These are phyloP conservation scores for Sinocyclocheilus rhinocerous DNA, from an alignment of 2,113 vertebrate species.

Conservation along the genomic window DNA sequence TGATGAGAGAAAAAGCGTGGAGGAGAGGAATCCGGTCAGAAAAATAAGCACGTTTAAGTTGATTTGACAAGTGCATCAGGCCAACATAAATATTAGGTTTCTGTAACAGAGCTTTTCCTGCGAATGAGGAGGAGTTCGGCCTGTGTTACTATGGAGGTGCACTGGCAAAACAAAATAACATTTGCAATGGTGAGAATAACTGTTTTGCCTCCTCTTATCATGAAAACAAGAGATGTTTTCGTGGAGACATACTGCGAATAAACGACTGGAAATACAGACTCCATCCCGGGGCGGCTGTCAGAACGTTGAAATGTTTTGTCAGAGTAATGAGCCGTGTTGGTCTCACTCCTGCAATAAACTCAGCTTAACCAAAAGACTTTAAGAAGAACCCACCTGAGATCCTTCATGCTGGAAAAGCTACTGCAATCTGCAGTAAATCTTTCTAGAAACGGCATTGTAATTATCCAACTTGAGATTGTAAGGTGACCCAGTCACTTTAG, in stretches of 20 bases:
- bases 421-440: slow-evolving; percentile 17
- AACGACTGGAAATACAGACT: not conserved
- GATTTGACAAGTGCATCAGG: slow-evolving; percentile 22
- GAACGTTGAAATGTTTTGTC: slow-evolving; percentile 27
- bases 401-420: slow-evolving; percentile 7
- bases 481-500: not conserved
- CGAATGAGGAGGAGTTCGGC: not conserved
- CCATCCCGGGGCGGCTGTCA: slow-evolving; percentile 5
- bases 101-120: slow-evolving; percentile 14
- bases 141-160: slow-evolving; percentile 7
- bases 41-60: slow-evolving; percentile 11
- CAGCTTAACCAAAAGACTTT: not conserved
- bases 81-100: slow-evolving; percentile 42
- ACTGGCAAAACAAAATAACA: slow-evolving; percentile 39
- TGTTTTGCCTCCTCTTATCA: not conserved
- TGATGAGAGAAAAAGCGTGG: not conserved
- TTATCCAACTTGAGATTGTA: not conserved
- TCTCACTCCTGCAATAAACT: slow-evolving; percentile 27
- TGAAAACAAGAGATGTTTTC: slow-evolving; percentile 34
- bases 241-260: slow-evolving; percentile 10
- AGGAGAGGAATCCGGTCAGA: slow-evolving; percentile 6
- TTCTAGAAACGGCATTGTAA: not conserved
- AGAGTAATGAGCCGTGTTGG: slow-evolving; percentile 31
- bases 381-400: slow-evolving; percentile 11
- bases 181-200: not conserved